These are phyloP conservation scores for Masticophis lateralis DNA, from an alignment of 2,797 vertebrate species.

Conservation along the genomic window DNA sequence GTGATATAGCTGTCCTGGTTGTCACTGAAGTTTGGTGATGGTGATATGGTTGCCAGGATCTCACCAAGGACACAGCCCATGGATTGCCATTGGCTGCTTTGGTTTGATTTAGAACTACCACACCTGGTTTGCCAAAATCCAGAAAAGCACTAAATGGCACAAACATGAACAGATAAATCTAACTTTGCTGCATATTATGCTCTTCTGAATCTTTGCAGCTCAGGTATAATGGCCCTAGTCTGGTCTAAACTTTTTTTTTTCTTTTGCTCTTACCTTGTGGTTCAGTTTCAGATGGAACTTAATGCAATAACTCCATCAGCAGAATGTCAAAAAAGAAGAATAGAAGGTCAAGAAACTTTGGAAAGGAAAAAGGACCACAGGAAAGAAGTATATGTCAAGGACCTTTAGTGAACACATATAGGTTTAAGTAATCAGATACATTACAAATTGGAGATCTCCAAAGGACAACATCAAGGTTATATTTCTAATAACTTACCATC, in stretches of 20 bases:
- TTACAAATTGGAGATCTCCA: neutral
- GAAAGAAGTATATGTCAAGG: neutral
- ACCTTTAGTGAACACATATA: neutral
- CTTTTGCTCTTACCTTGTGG: neutral
- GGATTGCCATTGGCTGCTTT: neutral
- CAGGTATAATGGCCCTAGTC: neutral
- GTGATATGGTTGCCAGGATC: neutral
- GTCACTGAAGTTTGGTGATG: neutral
- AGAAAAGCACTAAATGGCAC: neutral
- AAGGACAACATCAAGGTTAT: neutral
- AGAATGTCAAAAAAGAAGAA: neutral
- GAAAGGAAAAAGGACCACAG: neutral
- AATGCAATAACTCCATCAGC: neutral
- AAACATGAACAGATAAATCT: neutral
- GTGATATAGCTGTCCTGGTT: neutral
- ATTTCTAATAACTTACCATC: constrained; percentile 75
- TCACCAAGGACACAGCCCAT: neutral
- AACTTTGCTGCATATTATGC: neutral
- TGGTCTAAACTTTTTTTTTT: neutral
- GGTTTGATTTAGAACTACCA: neutral
- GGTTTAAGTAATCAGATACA: neutral
- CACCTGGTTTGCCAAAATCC: neutral
- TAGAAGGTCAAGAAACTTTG: neutral
- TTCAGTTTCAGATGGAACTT: neutral
- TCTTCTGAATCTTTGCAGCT: neutral